Percentiles rank a stretch among this genome's conserved stretches.
Evolutionary conservation across 1,140 invertebrate genomes (phyloP).

Genomic region (Euwallacea fornicatus): DNA sequence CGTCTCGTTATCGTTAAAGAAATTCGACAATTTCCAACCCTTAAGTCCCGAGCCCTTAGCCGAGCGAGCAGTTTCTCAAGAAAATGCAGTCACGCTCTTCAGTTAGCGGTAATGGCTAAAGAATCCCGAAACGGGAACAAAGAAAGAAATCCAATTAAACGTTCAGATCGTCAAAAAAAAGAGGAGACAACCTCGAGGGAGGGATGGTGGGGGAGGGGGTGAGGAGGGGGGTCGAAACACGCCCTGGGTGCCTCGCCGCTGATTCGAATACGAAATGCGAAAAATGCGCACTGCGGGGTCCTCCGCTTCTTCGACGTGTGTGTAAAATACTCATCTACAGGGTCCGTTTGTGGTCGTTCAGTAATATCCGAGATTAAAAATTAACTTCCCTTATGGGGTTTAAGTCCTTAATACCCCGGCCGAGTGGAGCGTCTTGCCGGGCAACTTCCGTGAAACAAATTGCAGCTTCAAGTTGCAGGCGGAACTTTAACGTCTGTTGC

Average conservation of each 20-base stretch:
- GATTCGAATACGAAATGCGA: conserved; percentile 29
- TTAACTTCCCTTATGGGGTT: conserved; percentile 7
- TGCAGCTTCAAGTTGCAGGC: conserved; percentile 14
- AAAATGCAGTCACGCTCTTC: conserved; percentile 12
- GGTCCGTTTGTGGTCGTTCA: neutral
- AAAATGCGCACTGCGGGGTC: conserved; percentile 2
- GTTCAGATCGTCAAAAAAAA: conserved; percentile 31
- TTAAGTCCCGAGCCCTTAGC: no score
- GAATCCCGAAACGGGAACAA: conserved; percentile 35
- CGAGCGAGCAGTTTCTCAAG: neutral
- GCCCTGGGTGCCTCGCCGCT: conserved; percentile 21
- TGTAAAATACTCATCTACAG: conserved; percentile 16
- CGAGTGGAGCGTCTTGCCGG: neutral
- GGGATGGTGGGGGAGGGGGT: neutral
- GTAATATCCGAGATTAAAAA: conserved; percentile 11
- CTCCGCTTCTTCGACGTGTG: conserved; percentile 15
- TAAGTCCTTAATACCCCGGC: conserved; percentile 9
- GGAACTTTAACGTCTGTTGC: conserved; percentile 24
- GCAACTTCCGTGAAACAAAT: conserved; percentile 21
- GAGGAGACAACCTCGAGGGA: neutral
- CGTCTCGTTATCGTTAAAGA: no score
- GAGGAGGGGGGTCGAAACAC: neutral
- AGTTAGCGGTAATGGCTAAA: conserved; percentile 14
- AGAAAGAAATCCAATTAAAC: conserved; percentile 39
- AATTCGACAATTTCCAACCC: no score